Evolutionary conservation across 1,140 invertebrate genomes (phyloP).

Genomic region (Marisa cornuarietis): DNA sequence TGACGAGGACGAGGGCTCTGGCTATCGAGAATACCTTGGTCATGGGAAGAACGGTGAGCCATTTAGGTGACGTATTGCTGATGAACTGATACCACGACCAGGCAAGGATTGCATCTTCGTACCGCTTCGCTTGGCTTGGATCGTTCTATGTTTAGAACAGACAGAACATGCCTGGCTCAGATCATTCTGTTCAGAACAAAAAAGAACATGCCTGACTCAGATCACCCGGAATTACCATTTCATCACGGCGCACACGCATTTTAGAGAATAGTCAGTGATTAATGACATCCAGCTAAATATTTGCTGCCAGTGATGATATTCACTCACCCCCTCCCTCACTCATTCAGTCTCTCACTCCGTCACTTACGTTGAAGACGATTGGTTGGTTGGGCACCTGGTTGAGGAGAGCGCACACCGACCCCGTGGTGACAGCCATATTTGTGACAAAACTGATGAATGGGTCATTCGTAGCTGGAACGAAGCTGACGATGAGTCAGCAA

Average conservation of each 20-base stretch:
- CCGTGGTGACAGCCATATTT: slow-evolving; percentile 45
- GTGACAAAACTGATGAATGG: slow-evolving; percentile 45
- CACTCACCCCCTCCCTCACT: too few species aligned
- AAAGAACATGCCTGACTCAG: too few species aligned
- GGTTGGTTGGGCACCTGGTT: slow-evolving; percentile 56
- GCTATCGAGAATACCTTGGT: slow-evolving; percentile 34
- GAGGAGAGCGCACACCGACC: slow-evolving; percentile 43
- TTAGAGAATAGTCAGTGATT: too few species aligned
- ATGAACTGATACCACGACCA: slow-evolving; percentile 47
- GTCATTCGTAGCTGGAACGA: slow-evolving; percentile 40
- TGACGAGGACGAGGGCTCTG: too few species aligned
- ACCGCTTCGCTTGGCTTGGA: slow-evolving; percentile 28
- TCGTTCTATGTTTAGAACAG: slow-evolving; percentile 31
- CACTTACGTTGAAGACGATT: slow-evolving; percentile 48
- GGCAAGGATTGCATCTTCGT: slow-evolving; percentile 40
- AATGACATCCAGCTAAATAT: too few species aligned
- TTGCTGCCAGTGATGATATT: too few species aligned
- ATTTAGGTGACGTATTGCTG: slow-evolving; percentile 15
- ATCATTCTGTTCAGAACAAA: too few species aligned
- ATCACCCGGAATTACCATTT: too few species aligned
- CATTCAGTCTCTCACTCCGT: too few species aligned
- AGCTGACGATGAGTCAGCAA: slow-evolving; percentile 23
- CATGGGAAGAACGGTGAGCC: slow-evolving; percentile 45
- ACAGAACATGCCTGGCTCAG: too few species aligned
- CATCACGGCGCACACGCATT: too few species aligned